Conservation (phyloP, 2,113 vertebrate species). For the Nerophis ophidion region DNA sequence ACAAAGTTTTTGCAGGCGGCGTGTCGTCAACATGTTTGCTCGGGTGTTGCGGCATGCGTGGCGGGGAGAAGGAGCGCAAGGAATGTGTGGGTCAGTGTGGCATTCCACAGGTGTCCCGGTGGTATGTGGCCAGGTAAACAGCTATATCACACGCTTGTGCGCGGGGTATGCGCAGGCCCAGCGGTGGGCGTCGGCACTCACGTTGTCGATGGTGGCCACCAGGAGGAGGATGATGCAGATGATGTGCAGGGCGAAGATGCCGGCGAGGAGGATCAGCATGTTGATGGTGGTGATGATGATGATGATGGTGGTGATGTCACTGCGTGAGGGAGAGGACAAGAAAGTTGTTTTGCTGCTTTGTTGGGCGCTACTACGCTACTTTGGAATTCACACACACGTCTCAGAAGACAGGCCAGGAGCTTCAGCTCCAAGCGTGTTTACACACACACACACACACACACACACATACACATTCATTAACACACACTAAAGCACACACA, state of each 20-base stretch:
- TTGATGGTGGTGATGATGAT: constrained; percentile 48
- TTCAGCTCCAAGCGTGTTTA: neutral
- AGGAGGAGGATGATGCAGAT: constrained; percentile 54
- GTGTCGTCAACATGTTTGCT: constrained; percentile 7
- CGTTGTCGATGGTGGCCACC: constrained; percentile 66
- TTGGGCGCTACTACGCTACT: neutral
- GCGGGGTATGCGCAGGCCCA: neutral
- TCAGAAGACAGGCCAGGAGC: constrained; percentile 14
- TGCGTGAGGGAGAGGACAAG: constrained; percentile 12
- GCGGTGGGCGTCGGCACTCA: constrained; percentile 22
- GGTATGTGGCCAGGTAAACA: neutral
- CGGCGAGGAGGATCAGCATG: constrained; percentile 70
- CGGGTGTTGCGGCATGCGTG: constrained; percentile 9
- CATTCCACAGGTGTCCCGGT: constrained; percentile 10
- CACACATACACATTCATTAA: too few relatives aligned
- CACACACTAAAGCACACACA: too few relatives aligned
- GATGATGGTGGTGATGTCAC: constrained; percentile 58
- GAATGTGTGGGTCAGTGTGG: constrained; percentile 7
- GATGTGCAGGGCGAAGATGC: constrained; percentile 64
- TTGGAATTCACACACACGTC: too few relatives aligned
- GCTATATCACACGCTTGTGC: constrained; percentile 11
- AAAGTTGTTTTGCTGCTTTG: neutral
- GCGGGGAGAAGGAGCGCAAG: neutral
- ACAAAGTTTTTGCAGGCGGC: too few relatives aligned
- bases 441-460: constrained; percentile 15